phyloP scores from a whole-genome alignment of 2,113 vertebrate genomes.

The Trichomycterus rosablanca region DNA sequence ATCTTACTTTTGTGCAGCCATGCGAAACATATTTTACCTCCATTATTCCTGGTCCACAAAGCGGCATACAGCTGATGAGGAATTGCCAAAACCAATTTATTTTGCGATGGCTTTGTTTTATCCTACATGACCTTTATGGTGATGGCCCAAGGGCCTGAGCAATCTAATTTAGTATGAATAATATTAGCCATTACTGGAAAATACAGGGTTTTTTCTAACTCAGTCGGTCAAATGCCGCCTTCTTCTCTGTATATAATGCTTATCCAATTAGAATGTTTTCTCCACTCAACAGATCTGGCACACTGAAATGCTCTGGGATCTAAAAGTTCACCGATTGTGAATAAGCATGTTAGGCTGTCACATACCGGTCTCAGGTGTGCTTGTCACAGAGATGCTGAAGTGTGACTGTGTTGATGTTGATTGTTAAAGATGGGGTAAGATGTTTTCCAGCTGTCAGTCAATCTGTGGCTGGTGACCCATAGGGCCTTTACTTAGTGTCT shows the following conservation, averaged over 20 bases:
- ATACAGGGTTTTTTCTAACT: constrained; percentile 50
- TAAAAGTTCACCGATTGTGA: neutral
- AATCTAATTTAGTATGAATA: constrained; percentile 62
- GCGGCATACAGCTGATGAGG: too few species aligned
- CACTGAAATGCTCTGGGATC: neutral
- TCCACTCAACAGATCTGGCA: neutral
- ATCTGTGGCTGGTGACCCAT: constrained; percentile 19
- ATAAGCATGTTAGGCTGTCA: constrained; percentile 2
- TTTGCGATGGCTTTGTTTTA: constrained; percentile 50
- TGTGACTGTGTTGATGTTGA: constrained; percentile 19
- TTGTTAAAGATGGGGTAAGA: constrained; percentile 13
- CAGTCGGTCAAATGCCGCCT: constrained; percentile 47
- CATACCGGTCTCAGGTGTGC: neutral
- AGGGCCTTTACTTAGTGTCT: neutral
- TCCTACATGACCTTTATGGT: constrained; percentile 51
- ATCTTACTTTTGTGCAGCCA: neutral
- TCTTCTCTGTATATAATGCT: constrained; percentile 57
- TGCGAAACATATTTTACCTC: constrained; percentile 7
- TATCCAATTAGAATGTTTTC: constrained; percentile 53
- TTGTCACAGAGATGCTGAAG: constrained; percentile 8
- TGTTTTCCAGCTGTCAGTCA: constrained; percentile 30
- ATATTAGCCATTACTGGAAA: constrained; percentile 60
- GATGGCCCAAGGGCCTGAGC: constrained; percentile 49
- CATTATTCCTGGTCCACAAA: neutral
- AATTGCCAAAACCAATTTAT: constrained; percentile 28